A percentile compares a stretch with the other conserved stretches of the same genome.
Evolutionary conservation across 2,797 vertebrate genomes (phyloP).

Genomic region (Phrynocephalus guinanensis): DNA sequence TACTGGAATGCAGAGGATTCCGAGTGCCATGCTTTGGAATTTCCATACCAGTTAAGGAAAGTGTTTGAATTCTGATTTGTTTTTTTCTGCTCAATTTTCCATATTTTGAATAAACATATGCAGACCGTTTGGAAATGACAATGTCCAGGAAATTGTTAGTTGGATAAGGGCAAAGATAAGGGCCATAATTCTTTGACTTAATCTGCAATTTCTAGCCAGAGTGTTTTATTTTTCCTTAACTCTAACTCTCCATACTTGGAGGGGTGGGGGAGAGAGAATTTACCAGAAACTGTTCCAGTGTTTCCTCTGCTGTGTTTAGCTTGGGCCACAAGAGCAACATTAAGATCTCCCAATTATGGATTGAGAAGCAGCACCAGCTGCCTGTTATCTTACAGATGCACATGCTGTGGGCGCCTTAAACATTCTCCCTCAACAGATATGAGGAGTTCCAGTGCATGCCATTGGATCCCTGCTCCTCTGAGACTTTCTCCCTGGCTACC

Average conservation of each 20-base stretch:
- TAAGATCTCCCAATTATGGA: background rate
- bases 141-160: background rate
- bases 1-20: too few species aligned
- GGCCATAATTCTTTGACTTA: background rate
- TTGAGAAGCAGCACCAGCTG: background rate
- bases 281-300: background rate
- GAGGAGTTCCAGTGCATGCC: background rate
- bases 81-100: too few species aligned
- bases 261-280: background rate
- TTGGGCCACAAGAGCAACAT: background rate
- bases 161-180: background rate
- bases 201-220: background rate
- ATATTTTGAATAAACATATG: too few species aligned
- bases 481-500: background rate
- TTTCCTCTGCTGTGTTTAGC: background rate
- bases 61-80: too few species aligned
- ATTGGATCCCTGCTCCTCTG: background rate
- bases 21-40: too few species aligned
- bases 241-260: too few species aligned
- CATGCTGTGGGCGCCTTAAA: background rate
- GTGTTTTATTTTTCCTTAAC: background rate
- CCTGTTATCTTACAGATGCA: background rate
- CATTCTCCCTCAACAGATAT: background rate
- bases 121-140: background rate
- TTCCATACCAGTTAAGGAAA: too few species aligned